phyloP scores from a whole-genome alignment of 2,888 invertebrate genomes.

The Drosophila glabriapex region DNA sequence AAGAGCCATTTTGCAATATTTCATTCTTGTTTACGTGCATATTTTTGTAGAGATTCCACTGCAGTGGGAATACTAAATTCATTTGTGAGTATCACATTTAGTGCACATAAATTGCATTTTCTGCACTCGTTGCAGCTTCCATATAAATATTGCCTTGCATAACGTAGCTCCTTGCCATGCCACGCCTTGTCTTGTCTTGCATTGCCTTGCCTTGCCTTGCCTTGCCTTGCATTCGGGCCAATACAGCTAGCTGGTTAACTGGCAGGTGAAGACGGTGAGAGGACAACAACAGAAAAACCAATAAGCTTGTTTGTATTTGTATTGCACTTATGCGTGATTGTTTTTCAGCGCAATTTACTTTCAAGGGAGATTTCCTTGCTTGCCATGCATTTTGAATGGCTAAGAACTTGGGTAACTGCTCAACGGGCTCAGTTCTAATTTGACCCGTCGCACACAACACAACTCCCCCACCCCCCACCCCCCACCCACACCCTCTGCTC shows the following conservation, averaged over 20 bases:
- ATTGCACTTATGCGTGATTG: slow-evolving; percentile 67
- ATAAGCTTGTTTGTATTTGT: slow-evolving; percentile 67
- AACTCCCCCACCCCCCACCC: fast-evolving
- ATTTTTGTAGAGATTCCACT: slow-evolving; percentile 4
- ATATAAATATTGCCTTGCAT: slow-evolving; percentile 26
- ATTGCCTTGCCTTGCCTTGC: not conserved
- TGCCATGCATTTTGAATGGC: slow-evolving; percentile 42
- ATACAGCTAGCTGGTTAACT: slow-evolving; percentile 24
- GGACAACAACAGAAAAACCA: slow-evolving; percentile 53
- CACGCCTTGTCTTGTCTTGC: not conserved
- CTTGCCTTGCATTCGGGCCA: not conserved
- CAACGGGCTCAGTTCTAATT: slow-evolving; percentile 14
- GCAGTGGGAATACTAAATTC: slow-evolving; percentile 5
- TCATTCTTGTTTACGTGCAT: slow-evolving; percentile 10
- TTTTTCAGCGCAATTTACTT: slow-evolving; percentile 68
- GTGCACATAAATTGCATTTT: slow-evolving; percentile 29
- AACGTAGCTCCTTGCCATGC: not conserved
- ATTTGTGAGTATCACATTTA: slow-evolving; percentile 20
- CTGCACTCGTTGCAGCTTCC: slow-evolving; percentile 25
- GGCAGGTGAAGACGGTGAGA: slow-evolving; percentile 27
- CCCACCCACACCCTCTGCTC: not conserved
- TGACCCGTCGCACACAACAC: not conserved
- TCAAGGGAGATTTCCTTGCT: slow-evolving; percentile 46
- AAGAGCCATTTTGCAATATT: slow-evolving; percentile 4
- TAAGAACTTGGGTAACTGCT: slow-evolving; percentile 40